These are phyloP conservation scores for Patella ulyssiponensis DNA, from an alignment of 2,888 invertebrate species.

Conservation along the genomic window DNA sequence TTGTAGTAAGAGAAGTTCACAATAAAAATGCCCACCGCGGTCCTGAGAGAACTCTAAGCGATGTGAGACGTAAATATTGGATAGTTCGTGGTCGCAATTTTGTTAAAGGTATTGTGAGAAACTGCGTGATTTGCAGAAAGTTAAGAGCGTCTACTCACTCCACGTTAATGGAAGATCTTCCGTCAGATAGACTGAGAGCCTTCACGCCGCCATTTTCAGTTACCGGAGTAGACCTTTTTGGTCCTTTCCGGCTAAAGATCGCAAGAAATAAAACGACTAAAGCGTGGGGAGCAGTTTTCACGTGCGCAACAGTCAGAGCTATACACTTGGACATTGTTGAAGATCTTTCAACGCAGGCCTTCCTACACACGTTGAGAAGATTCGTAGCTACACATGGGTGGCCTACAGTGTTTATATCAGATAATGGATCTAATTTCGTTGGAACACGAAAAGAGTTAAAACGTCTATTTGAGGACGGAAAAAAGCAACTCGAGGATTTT, in stretches of 20 bases:
- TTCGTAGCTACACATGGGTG: conserved; percentile 24
- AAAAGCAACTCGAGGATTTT: conserved; percentile 13
- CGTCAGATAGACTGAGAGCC: not conserved
- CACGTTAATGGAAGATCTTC: conserved; percentile 17
- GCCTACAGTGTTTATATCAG: conserved; percentile 23
- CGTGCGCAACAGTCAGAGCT: conserved; percentile 11
- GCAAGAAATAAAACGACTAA: conserved; percentile 9
- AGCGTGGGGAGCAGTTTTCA: too few species aligned
- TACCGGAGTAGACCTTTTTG: conserved; percentile 16
- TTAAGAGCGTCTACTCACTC: conserved; percentile 4
- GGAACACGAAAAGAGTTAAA: conserved; percentile 14
- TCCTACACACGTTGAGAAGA: conserved; percentile 25
- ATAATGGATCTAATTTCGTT: conserved; percentile 19
- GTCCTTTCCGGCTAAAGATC: not conserved
- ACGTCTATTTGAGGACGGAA: conserved; percentile 18
- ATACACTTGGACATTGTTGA: conserved; percentile 28
- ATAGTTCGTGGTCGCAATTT: conserved; percentile 18
- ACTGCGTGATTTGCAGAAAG: conserved; percentile 11
- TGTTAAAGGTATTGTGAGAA: conserved; percentile 12
- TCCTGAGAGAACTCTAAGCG: conserved; percentile 21
- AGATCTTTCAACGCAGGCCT: conserved; percentile 20
- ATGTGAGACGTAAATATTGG: conserved; percentile 17
- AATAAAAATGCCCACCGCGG: conserved; percentile 14
- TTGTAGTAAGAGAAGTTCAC: conserved; percentile 19
- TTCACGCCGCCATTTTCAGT: conserved; percentile 17